Base-by-base conservation (phyloP, 2,113 vertebrate species). In the Microcebus ravelobensis region DNA sequence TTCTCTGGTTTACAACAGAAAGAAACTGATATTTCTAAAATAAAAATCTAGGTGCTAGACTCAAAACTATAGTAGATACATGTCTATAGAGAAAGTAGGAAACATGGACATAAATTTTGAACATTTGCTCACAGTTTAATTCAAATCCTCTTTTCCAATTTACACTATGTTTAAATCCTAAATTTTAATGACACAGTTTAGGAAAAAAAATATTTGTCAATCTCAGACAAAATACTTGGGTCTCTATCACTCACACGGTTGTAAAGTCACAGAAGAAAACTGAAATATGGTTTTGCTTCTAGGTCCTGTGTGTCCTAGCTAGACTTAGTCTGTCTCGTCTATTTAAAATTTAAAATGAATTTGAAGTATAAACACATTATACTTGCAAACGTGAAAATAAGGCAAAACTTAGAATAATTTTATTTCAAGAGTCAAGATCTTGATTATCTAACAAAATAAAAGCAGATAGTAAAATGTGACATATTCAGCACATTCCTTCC, bases 401-500 rank as follows among this genome's bases (percentile, higher is more conserved):
- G 97, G 97, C 98, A 98, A 98, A 98, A 98, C 96, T 96, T 97
- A 97, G 95, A 97, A 98, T 98, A 99, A 98, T 98, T 98, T 97
- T 95, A 97, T 97, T 97, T 98, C 48, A 86, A 97, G 96, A 98
- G 97, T 98, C 98, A 98, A 98, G 98, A 98, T 98, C 98, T 98
- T 98, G 97, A 98, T 99, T 98, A 98, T 98, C 97, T 98, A 98
- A 98, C 98, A 98, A 98, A 99, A 98, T 98, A 98, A 63, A 63
- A 98, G 98, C 89, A 96, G 95, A 97, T 96, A 98, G 97, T 96
- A 97, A 98, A 98, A 98, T 96, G 95, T 98, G 98, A 98, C 97
- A 98, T 90, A 97, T 36, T 80, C 84, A 97, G 97, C 95, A 98
- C 97, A 98, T 85, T 97, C 83, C 98, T 98, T 96, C 94, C 89